Evolutionary conservation across 92 coral and sea anemone species (phyloP).

Genomic region (Zoanthus gigantus): DNA sequence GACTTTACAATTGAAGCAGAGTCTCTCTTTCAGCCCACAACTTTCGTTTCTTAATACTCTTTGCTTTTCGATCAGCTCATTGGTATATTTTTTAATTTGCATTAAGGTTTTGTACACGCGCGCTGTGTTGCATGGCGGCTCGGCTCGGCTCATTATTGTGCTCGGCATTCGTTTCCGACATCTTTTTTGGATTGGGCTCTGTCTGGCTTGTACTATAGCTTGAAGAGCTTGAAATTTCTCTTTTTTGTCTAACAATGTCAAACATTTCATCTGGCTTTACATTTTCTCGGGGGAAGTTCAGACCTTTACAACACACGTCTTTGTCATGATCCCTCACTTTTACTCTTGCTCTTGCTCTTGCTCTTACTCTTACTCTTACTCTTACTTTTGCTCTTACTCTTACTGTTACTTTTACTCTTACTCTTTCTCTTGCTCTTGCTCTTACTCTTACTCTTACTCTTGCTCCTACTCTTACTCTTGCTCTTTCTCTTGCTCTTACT

Average conservation of each 20-base stretch:
- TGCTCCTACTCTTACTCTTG: too few species aligned
- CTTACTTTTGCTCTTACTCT: too few species aligned
- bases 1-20: neutral
- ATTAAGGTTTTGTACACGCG: neutral
- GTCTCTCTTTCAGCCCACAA: neutral
- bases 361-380: too few species aligned
- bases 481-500: too few species aligned
- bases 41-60: neutral
- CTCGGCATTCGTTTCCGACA: neutral
- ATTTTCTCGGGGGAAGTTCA: neutral
- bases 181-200: constrained; percentile 3
- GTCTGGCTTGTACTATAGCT: neutral
- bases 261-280: neutral
- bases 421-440: too few species aligned
- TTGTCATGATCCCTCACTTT: too few species aligned
- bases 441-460: too few species aligned
- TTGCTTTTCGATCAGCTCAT: neutral
- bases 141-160: neutral
- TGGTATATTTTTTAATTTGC: neutral
- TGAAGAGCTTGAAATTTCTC: neutral
- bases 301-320: neutral
- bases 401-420: too few species aligned
- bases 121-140: neutral
- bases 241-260: neutral
- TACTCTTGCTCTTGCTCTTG: too few species aligned